These are phyloP conservation scores for Anabas testudineus DNA, from an alignment of 2,797 vertebrate species.

Conservation along the genomic window DNA sequence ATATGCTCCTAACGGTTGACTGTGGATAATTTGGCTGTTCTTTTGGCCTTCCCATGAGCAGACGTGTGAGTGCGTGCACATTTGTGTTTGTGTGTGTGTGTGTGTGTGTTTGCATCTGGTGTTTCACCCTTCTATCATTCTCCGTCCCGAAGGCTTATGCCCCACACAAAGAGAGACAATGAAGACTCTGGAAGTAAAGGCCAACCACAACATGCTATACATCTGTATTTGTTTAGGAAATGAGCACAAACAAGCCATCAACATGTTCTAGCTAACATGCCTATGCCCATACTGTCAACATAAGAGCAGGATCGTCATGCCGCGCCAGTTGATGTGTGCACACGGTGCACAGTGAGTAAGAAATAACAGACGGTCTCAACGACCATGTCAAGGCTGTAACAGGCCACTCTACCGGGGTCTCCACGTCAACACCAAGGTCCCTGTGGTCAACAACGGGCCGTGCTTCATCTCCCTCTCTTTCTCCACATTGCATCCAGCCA, in stretches of 20 bases:
- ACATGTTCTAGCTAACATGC: constrained; percentile 54
- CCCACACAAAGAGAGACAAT: constrained; percentile 65
- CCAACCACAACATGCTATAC: constrained; percentile 62
- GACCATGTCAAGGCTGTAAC: constrained; percentile 24
- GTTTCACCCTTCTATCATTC: constrained; percentile 57
- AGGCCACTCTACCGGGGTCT: constrained; percentile 51
- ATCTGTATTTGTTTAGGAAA: constrained; percentile 73
- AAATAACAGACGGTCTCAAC: constrained; percentile 31
- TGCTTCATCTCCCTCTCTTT: constrained; percentile 40
- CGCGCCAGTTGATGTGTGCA: not conserved
- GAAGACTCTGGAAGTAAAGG: constrained; percentile 60
- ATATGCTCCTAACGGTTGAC: constrained; percentile 29
- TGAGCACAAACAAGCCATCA: constrained; percentile 58
- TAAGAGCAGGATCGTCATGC: constrained; percentile 19
- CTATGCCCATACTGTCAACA: constrained; percentile 25
- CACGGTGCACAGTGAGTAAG: constrained; percentile 31
- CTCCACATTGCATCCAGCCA: constrained; percentile 14
- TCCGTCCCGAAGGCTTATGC: constrained; percentile 44
- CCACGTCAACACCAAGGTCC: constrained; percentile 55
- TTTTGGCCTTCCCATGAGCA: constrained; percentile 40
- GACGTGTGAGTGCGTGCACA: no score
- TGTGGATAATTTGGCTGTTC: constrained; percentile 43
- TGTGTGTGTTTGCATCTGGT: constrained; percentile 42
- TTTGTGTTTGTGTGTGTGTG: constrained; percentile 17
- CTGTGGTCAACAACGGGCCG: constrained; percentile 38